A percentile compares a stretch with the other conserved stretches of the same genome.
Evolutionary conservation across 2,888 invertebrate genomes (phyloP).

Genomic region (Latrodectus hesperus): DNA sequence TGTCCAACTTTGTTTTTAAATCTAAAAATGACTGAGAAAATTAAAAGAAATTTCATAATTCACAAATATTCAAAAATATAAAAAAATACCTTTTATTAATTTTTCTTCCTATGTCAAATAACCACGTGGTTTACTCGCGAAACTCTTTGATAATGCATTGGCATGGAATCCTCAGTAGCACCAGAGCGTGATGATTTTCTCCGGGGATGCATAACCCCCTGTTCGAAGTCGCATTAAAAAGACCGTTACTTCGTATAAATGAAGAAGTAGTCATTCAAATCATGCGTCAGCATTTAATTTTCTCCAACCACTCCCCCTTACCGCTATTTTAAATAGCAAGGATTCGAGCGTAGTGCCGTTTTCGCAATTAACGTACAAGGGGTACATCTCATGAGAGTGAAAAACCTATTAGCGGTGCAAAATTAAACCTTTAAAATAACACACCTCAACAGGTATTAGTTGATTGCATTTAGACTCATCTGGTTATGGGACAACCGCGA

Average conservation of each 20-base stretch:
- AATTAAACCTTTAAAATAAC: slow-evolving; percentile 36
- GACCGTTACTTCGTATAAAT: slow-evolving; percentile 22
- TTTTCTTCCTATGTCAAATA: too few species aligned
- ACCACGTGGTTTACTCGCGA: too few species aligned
- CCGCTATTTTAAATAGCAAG: slow-evolving; percentile 10
- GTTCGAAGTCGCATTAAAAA: not conserved
- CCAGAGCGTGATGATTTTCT: slow-evolving; percentile 2
- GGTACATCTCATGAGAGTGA: slow-evolving; percentile 29
- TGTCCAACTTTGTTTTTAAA: too few species aligned
- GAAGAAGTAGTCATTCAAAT: slow-evolving; percentile 49
- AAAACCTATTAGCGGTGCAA: slow-evolving; percentile 49
- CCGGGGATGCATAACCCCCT: slow-evolving; percentile 7
- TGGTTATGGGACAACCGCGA: slow-evolving; percentile 7
- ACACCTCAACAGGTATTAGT: slow-evolving; percentile 56
- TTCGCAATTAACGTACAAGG: slow-evolving; percentile 56
- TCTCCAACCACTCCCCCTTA: not conserved
- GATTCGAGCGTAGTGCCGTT: slow-evolving; percentile 12
- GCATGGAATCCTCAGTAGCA: not conserved
- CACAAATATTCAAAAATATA: too few species aligned
- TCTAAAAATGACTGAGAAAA: too few species aligned
- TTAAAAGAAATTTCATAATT: too few species aligned
- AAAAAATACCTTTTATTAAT: too few species aligned
- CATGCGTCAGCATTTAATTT: slow-evolving; percentile 66
- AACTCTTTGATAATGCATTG: not conserved
- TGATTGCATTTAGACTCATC: slow-evolving; percentile 52